A percentile compares a stretch with the other conserved stretches of the same genome.
Conservation (phyloP, 2,797 vertebrate genomes). For the Lepilemur ruficaudatus region DNA sequence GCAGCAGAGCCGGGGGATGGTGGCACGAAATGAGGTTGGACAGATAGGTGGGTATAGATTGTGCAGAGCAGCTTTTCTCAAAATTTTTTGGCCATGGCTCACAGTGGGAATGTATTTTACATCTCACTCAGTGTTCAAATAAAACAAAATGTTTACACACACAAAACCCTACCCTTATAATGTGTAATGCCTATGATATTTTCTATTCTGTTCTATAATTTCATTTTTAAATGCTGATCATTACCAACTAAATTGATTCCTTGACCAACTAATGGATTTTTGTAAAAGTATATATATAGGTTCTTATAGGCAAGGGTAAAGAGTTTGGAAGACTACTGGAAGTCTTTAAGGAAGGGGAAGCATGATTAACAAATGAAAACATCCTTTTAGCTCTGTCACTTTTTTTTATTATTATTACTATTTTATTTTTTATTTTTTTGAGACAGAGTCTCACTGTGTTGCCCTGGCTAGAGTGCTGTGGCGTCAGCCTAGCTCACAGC, state of each 20-base stretch:
- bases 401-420: too few relatives aligned
- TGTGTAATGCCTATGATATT: background rate
- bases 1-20: background rate
- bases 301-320: background rate
- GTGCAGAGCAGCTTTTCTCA: background rate
- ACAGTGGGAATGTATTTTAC: background rate
- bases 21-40: background rate
- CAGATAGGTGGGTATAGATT: background rate
- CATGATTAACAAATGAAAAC: background rate
- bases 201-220: background rate
- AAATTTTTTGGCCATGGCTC: background rate
- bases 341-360: background rate
- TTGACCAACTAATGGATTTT: background rate
- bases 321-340: background rate
- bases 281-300: background rate
- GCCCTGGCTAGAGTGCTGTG: too few relatives aligned
- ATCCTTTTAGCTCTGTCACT: too few relatives aligned
- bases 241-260: background rate
- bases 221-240: background rate
- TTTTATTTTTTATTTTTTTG: too few relatives aligned
- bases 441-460: too few relatives aligned
- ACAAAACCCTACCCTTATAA: background rate
- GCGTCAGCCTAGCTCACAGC: too few relatives aligned
- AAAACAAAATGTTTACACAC: background rate
- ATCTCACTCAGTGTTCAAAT: background rate